Base-by-base conservation (phyloP, 2,888 invertebrate genomes). In the Sycophila texana region DNA sequence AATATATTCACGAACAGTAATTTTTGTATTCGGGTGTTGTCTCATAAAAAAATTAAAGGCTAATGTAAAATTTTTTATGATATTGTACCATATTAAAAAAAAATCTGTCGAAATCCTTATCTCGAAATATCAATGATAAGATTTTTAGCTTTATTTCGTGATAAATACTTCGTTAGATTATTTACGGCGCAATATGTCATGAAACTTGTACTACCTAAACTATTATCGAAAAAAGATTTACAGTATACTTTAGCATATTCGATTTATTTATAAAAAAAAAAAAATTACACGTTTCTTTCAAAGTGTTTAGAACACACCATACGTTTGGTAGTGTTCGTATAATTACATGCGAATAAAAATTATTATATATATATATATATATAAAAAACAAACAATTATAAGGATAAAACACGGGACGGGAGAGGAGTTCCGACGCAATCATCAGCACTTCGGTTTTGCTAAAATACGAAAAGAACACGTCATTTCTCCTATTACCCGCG, bases 61-160 rank as follows among this genome's bases (percentile, higher is more conserved):
- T 67, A 66, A 26, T 55, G 74, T 51, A 71, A 73, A 77, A 55
- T 53, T 67, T 39, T 39, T 39, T 71, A 68, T 57, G 61, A 66
- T 77, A 72, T 3, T 81, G 78, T 78, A 78, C 78, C 72, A 70
- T 65, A 74, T 77, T 77, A 71, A 74, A 77, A 74, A 77, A 26
- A 61, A 67, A 70, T 81, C 74, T 81, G 71, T 77, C 71, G 71
- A 77, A 81, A 71, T 74, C 77, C 77, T 77, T 74, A 77, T 77
- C 77, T 74, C 77, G 71, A 81, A 77, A 74, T 47, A 71, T 74
- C 58, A n/a, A 22, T 68, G n/a, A 72, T 57, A 76, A 66, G 16
- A 30, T 65, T 39, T 26, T 61, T 16, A 61, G 18, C 14, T 16
- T 12, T 26, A 26, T 20, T 20, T 16, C 60, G 16, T 10, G 39